These are phyloP conservation scores for Danaus chrysippus DNA, from an alignment of 2,888 invertebrate species.

Conservation along the genomic window DNA sequence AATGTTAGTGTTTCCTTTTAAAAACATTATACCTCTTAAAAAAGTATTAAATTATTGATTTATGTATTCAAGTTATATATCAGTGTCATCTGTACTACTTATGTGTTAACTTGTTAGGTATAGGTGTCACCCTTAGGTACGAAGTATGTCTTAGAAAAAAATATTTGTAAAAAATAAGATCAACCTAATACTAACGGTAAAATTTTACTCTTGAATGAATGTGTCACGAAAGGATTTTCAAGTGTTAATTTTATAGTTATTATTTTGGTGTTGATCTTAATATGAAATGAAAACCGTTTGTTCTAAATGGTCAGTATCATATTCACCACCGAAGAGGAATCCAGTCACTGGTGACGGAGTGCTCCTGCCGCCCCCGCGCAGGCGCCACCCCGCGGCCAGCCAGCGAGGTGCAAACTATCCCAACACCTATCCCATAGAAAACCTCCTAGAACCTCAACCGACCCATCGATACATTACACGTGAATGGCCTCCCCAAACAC, in stretches of 20 bases:
- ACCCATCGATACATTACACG: slow-evolving; percentile 64
- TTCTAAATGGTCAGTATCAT: slow-evolving; percentile 74
- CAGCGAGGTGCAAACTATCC: slow-evolving; percentile 67
- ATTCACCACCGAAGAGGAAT: slow-evolving; percentile 79
- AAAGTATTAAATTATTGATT: too few relatives aligned
- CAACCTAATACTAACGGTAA: slow-evolving; percentile 5
- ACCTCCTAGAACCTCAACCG: slow-evolving; percentile 55
- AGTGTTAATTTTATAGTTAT: slow-evolving; percentile 5
- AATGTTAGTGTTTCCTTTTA: too few relatives aligned
- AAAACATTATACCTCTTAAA: too few relatives aligned
- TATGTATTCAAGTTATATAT: too few relatives aligned
- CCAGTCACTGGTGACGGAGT: slow-evolving; percentile 82
- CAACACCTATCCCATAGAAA: slow-evolving; percentile 37
- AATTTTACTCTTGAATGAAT: neutral
- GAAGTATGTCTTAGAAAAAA: neutral
- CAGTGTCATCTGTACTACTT: neutral
- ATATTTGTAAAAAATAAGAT: neutral
- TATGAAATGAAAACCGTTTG: slow-evolving; percentile 66
- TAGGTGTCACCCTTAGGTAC: neutral
- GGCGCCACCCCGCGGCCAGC: slow-evolving; percentile 70
- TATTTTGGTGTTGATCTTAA: slow-evolving; percentile 17
- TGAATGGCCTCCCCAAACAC: slow-evolving; percentile 65
- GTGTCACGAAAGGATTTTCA: too few relatives aligned
- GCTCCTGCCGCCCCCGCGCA: slow-evolving; percentile 72
- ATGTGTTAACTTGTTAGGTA: slow-evolving; percentile 1